Evolutionary conservation across 2,797 vertebrate genomes (phyloP), one percentile per base, ranked within the genome.

Genomic region (Echiichthys vipera): DNA sequence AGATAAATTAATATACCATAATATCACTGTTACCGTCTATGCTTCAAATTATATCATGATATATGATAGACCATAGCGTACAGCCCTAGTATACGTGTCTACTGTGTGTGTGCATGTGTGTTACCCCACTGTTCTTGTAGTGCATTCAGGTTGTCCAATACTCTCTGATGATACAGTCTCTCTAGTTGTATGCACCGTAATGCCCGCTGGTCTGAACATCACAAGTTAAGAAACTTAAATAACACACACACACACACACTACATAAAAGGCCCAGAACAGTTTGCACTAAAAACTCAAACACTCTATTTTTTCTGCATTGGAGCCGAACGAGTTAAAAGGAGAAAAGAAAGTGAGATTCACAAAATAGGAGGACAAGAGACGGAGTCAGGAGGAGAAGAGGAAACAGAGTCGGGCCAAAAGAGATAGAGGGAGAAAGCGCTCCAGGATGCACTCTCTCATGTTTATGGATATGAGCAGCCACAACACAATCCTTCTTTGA

Each of bases 71-170:
- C n/a, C n/a, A n/a, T n/a, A n/a, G n/a, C n/a, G n/a, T n/a, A n/a
- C n/a, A n/a, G n/a, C n/a, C n/a, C n/a, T n/a, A n/a, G 34, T 29
- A 54, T 61, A 24, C 13, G 4, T 50, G 36, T 72, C 47, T 68
- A 5, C 11, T 63, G 69, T 67, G 42, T 67, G 42, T 57, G 25
- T 67, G 64, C 22, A 29, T 47, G 39, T 22, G 9, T 22, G 7
- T 91, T 89, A 98, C 97, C 97, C 96, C 97, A 98, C 34, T 97
- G 95, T 24, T 97, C 92, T 80, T 98, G 96, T 87, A 99, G 95
- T 71, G 93, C 90, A 79, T 95, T 94, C 73, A 99, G 95, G 92
- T 99, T 99, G 79, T 96, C 94, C 74, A 99, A 86, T 45, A 98
- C 84, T 65, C 96, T 95, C 83, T 98, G 96, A 49, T 99, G 98